These are phyloP conservation scores for Acleris holmiana DNA, from an alignment of 2,888 invertebrate species.

Conservation along the genomic window DNA sequence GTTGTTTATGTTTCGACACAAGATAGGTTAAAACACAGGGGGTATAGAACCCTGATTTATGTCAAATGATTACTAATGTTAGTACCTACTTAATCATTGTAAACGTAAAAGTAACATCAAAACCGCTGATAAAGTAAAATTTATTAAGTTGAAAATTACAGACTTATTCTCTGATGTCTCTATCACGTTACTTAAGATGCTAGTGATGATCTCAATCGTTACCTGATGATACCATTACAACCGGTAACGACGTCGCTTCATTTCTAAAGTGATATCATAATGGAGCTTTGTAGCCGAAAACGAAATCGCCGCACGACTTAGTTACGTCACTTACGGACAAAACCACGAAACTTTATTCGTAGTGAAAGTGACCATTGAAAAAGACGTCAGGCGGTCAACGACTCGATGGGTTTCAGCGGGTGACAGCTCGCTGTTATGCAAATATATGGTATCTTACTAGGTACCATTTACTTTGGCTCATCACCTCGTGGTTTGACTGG, in stretches of 20 bases:
- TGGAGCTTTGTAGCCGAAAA: constrained; percentile 46
- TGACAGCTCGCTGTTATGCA: constrained; percentile 30
- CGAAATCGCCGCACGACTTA: constrained; percentile 56
- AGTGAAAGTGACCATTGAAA: constrained; percentile 70
- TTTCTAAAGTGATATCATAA: constrained; percentile 27
- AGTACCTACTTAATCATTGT: no score
- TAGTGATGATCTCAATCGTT: constrained; percentile 27
- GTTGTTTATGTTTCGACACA: no score
- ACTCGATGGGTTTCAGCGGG: constrained; percentile 37
- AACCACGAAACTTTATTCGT: constrained; percentile 60
- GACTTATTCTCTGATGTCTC: constrained; percentile 22
- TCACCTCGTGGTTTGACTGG: constrained; percentile 4
- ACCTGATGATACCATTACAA: constrained; percentile 18
- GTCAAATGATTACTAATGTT: no score
- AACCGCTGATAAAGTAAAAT: not conserved
- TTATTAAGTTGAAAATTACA: not conserved
- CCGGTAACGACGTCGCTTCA: constrained; percentile 21
- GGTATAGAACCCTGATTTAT: no score
- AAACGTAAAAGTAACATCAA: no score
- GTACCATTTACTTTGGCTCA: constrained; percentile 9
- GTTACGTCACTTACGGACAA: constrained; percentile 62
- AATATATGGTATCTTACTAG: constrained; percentile 16
- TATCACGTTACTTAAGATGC: constrained; percentile 18
- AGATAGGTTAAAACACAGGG: no score
- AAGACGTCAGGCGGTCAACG: constrained; percentile 58